phyloP scores from a whole-genome alignment of 2,797 vertebrate genomes.

The Galaxias olidus region DNA sequence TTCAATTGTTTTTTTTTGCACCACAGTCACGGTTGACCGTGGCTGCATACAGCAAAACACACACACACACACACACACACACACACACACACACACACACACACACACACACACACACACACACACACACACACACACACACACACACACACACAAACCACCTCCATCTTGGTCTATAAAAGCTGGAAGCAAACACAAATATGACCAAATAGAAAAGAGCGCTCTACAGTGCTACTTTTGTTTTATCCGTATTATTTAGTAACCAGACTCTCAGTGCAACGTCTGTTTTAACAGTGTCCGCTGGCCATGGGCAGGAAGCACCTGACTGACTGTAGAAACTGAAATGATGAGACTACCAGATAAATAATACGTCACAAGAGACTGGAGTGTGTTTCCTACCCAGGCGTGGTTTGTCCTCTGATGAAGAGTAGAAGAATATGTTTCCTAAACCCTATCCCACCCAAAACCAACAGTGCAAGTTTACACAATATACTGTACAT shows the following conservation, averaged over 20 bases:
- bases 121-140: not conserved
- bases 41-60: conserved; percentile 23
- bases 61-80: not conserved
- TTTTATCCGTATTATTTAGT: conserved; percentile 56
- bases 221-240: conserved; percentile 30
- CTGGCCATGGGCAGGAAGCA: conserved; percentile 54
- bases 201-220: conserved; percentile 32
- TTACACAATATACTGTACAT: conserved; percentile 33
- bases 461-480: conserved; percentile 44
- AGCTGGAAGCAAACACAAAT: conserved; percentile 33
- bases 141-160: not conserved
- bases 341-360: conserved; percentile 62
- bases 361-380: conserved; percentile 67
- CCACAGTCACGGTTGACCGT: conserved; percentile 10
- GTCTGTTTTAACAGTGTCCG: conserved; percentile 45
- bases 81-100: not conserved
- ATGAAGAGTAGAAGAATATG: conserved; percentile 63
- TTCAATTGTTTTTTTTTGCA: conserved; percentile 18
- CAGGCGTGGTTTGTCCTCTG: conserved; percentile 29
- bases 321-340: conserved; percentile 47
- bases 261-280: conserved; percentile 62
- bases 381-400: conserved; percentile 38
- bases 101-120: not conserved
- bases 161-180: conserved; percentile 32
- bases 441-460: conserved; percentile 40